phyloP scores from a whole-genome alignment of 2,888 invertebrate genomes.

The Pharmacophagus antenor region DNA sequence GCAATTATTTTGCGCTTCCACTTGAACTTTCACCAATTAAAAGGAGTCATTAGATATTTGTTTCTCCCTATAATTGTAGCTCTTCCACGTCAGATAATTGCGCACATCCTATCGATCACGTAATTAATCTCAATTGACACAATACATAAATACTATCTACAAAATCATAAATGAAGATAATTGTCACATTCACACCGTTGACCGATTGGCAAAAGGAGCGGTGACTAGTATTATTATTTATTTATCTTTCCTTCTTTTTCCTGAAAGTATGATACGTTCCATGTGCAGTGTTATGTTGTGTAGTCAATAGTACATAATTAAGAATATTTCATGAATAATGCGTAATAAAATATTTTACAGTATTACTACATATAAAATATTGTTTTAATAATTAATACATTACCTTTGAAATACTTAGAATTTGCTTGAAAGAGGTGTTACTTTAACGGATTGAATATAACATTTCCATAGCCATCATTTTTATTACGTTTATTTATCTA shows the following conservation, averaged over 20 bases:
- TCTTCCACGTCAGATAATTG: conserved; percentile 65
- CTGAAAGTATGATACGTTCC: background rate
- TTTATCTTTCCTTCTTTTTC: background rate
- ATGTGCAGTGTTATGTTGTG: background rate
- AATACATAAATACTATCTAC: conserved; percentile 37
- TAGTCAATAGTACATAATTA: background rate
- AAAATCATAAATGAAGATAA: conserved; percentile 15
- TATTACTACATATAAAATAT: too few species aligned
- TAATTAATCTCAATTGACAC: conserved; percentile 41
- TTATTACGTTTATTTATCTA: too few species aligned
- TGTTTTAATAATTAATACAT: too few species aligned
- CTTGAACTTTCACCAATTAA: conserved; percentile 31
- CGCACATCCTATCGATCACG: conserved; percentile 60
- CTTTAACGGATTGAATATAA: too few species aligned
- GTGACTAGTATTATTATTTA: background rate
- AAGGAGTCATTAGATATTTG: conserved; percentile 29
- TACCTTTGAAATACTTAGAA: too few species aligned
- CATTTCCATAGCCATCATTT: too few species aligned
- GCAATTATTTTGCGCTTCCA: conserved; percentile 26
- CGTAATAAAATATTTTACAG: too few species aligned
- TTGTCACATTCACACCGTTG: conserved; percentile 13
- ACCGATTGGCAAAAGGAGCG: background rate
- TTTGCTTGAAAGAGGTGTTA: too few species aligned
- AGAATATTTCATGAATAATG: too few species aligned
- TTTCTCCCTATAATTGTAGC: conserved; percentile 57